Evolutionary conservation across 2,113 vertebrate species (phyloP), one percentile per base, ranked within the genome.

Genomic region (Coryphaenoides rupestris): DNA sequence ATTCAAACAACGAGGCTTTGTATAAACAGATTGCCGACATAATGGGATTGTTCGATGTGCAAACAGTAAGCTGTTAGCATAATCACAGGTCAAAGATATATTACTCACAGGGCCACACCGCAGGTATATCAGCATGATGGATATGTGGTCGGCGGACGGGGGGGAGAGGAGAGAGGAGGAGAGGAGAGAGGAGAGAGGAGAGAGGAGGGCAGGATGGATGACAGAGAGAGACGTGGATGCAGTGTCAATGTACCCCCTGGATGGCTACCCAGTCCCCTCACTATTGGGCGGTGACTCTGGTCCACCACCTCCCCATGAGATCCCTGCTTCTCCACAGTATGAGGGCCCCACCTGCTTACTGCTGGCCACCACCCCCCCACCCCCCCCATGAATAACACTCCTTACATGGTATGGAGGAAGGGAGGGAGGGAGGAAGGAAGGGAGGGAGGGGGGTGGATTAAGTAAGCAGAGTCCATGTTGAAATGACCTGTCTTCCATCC

Each of bases 61-160:
- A 90, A 89, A 90, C 89, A 91, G 84, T 91, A 86, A 85, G 86
- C 81, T 89, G 86, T 88, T 90, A 88, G 84, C 78, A 77, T 88
- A 91, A 90, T 90, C 87, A 89, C 84, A 86, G 81, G 80, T 83
- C 88, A 90, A 79, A 86, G 67, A 73, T 81, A 88, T 87, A 87
- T 84, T 85, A 84, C 86, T 86, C 72, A 75, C 55, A 84, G 80
- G 68, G 80, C 81, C 76, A 68, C 40, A 70, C 77, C 80, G 78
- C 78, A 86, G 85, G 77, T 86, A 83, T 87, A 86, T 83, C 87
- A 88, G 86, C 79, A 80, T 79, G 84, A 85, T 88, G 83, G 81
- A 89, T 90, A 88, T 82, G 84, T 82, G 76, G 81, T n/a, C n/a
- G n/a, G n/a, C n/a, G n/a, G n/a, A n/a, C n/a, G n/a, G n/a, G n/a